phyloP scores from a whole-genome alignment of 53 echinoderm and acorn worm genomes.

The Zoroaster sp. region DNA sequence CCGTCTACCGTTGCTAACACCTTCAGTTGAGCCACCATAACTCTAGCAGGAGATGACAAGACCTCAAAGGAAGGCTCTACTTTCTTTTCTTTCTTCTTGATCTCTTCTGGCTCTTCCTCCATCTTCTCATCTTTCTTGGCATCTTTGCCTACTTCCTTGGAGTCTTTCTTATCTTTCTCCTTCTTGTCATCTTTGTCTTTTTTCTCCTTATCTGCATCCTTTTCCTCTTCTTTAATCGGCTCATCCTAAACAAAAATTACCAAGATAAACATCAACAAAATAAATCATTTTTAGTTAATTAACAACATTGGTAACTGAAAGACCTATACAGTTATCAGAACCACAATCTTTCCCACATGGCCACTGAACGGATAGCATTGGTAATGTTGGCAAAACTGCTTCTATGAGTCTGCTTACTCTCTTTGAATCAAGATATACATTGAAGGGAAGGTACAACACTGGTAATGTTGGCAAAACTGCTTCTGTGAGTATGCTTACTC shows the following conservation, averaged over 20 bases:
- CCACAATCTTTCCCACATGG: no score
- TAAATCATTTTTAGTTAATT: neutral
- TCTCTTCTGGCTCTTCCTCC: constrained; percentile 7
- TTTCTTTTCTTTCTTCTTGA: constrained; percentile 38
- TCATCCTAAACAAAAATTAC: neutral
- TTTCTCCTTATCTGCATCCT: constrained; percentile 51
- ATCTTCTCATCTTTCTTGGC: constrained; percentile 19
- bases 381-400: no score
- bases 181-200: constrained; percentile 54
- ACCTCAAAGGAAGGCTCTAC: constrained; percentile 73
- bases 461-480: no score
- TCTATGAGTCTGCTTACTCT: no score
- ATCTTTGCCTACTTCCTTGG: constrained; percentile 16
- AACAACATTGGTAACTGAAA: no score
- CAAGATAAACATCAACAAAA: neutral
- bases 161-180: constrained; percentile 42
- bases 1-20: constrained; percentile 66
- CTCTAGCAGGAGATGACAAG: constrained; percentile 79
- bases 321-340: no score
- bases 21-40: constrained; percentile 79
- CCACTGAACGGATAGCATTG: no score
- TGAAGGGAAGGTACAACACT: no score
- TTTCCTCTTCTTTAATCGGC: constrained; percentile 32
- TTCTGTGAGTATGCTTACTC: no score
- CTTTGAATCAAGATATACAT: no score